phyloP scores from a whole-genome alignment of 2,113 vertebrate genomes.

The Leucosticte australis region DNA sequence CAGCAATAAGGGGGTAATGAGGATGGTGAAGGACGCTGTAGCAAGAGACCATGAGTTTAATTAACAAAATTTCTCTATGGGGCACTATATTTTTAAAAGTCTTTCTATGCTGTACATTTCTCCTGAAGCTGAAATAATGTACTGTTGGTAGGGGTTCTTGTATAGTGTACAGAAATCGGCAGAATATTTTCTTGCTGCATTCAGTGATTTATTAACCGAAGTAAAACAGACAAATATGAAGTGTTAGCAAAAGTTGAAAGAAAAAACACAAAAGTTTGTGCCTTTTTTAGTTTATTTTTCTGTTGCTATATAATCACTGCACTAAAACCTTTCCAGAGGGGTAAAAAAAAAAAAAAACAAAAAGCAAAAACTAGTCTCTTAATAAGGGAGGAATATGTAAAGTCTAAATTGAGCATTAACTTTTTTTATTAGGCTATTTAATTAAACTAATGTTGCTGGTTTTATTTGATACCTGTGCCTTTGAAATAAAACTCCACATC shows the following conservation, averaged over 20 bases:
- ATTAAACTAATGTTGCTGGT: slow-evolving; percentile 1
- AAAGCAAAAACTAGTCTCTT: slow-evolving; percentile 21
- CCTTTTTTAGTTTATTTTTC: slow-evolving; percentile 74
- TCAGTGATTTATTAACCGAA: slow-evolving; percentile 78
- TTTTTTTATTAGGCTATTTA: slow-evolving; percentile 50
- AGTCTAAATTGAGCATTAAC: not conserved
- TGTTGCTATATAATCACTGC: slow-evolving; percentile 62
- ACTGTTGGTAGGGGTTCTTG: slow-evolving; percentile 70
- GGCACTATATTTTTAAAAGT: slow-evolving; percentile 69
- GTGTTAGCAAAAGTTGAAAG: slow-evolving; percentile 69
- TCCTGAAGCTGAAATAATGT: slow-evolving; percentile 68
- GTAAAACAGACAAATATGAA: slow-evolving; percentile 78
- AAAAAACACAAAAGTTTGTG: slow-evolving; percentile 71
- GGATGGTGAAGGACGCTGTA: slow-evolving; percentile 30
- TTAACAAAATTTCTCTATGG: slow-evolving; percentile 46
- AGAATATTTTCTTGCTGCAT: slow-evolving; percentile 83
- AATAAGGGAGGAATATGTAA: not conserved
- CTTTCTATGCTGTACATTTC: slow-evolving; percentile 76
- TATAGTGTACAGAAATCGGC: slow-evolving; percentile 86
- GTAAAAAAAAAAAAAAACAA: not conserved
- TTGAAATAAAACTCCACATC: slow-evolving; percentile 28
- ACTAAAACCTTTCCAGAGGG: slow-evolving; percentile 57
- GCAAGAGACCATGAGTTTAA: slow-evolving; percentile 20
- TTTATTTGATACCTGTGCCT: slow-evolving; percentile 67
- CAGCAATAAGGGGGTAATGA: slow-evolving; percentile 43